Conservation (phyloP, 2,113 vertebrate species). For the Hystrix cristata region DNA sequence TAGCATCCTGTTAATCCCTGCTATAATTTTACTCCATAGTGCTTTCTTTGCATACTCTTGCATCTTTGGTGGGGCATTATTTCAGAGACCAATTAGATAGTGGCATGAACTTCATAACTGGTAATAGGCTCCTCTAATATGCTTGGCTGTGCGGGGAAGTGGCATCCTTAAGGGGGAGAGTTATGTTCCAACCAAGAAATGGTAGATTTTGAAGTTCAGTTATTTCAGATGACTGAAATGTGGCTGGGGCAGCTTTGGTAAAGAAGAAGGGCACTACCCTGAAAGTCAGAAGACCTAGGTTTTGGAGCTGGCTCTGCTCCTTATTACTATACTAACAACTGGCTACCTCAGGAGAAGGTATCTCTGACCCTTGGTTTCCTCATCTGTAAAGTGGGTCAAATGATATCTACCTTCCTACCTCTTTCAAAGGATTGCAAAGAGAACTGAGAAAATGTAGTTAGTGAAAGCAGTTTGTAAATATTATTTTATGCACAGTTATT, state of each 20-base stretch:
- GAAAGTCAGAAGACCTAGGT: not conserved
- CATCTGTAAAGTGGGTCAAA: conserved; percentile 2
- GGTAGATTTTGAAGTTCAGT: conserved; percentile 75
- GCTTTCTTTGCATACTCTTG: conserved; percentile 71
- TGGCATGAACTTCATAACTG: conserved; percentile 73
- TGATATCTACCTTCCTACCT: not conserved
- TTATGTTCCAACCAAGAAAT: conserved; percentile 70
- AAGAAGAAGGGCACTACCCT: not conserved
- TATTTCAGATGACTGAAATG: conserved; percentile 61
- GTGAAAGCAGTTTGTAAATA: conserved; percentile 47
- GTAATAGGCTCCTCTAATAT: conserved; percentile 54
- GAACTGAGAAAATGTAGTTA: not conserved
- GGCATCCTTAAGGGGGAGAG: not conserved
- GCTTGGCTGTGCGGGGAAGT: conserved; percentile 32
- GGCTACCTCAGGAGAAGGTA: not conserved
- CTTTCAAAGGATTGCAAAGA: conserved; percentile 1
- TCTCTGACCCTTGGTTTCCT: not conserved
- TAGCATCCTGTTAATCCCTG: conserved; percentile 67
- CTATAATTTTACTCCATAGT: conserved; percentile 65
- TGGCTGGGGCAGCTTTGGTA: not conserved
- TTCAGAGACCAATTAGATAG: conserved; percentile 77
- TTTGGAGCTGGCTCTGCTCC: not conserved
- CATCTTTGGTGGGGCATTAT: conserved; percentile 67
- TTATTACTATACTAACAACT: not conserved
- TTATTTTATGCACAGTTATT: conserved; percentile 8